Conservation (phyloP, 2,888 invertebrate species). For the Polia nebulosa region DNA sequence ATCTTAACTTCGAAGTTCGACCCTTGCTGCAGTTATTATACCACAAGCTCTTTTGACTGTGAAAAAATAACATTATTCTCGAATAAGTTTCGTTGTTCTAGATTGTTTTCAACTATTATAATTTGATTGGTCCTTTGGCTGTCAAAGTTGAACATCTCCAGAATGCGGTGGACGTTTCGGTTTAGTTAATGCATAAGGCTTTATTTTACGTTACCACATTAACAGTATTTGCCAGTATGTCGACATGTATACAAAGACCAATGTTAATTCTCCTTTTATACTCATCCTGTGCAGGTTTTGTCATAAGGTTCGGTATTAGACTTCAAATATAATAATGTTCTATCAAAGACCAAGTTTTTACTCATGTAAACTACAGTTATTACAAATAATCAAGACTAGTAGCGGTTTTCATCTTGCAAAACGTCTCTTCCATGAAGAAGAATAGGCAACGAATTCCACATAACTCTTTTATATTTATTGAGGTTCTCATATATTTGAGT, state of each 20-base stretch:
- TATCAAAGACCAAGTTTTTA: neutral
- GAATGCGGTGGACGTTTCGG: constrained; percentile 31
- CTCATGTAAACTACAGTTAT: neutral
- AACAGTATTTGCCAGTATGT: constrained; percentile 47
- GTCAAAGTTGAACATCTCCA: constrained; percentile 7
- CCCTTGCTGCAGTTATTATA: too few species aligned
- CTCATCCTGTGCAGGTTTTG: constrained; percentile 8
- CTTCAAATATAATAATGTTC: neutral
- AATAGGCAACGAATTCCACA: constrained; percentile 12
- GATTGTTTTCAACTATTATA: constrained; percentile 10
- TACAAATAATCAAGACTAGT: neutral
- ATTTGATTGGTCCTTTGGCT: constrained; percentile 17
- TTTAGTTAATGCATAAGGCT: constrained; percentile 37
- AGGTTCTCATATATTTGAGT: constrained; percentile 26
- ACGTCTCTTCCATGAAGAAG: constrained; percentile 8
- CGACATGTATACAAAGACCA: constrained; percentile 24
- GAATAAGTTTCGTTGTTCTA: constrained; percentile 36
- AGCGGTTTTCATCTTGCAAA: neutral
- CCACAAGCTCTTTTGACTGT: too few species aligned
- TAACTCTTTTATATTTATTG: constrained; percentile 28
- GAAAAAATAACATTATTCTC: constrained; percentile 29
- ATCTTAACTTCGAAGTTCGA: too few species aligned
- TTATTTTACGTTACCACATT: constrained; percentile 36
- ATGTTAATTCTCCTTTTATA: constrained; percentile 29
- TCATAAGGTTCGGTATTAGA: neutral